These are phyloP conservation scores for Copidosoma aretas DNA, from an alignment of 2,888 invertebrate species.

Conservation along the genomic window DNA sequence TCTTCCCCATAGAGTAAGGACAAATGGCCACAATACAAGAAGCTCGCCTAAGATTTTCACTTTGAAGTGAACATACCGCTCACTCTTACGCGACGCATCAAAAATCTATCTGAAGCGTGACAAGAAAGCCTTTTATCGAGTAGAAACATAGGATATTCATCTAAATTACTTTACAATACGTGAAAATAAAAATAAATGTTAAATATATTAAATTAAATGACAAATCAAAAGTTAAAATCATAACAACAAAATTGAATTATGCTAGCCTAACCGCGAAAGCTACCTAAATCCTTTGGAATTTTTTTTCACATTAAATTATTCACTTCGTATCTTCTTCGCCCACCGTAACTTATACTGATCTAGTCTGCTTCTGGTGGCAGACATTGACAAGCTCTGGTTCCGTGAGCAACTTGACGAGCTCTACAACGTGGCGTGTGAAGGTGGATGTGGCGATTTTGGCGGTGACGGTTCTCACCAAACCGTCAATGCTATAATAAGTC, in stretches of 20 bases:
- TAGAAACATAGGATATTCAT: not conserved
- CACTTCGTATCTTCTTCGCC: no score
- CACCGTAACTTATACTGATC: not conserved
- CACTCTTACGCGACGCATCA: not conserved
- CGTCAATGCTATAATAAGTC: not conserved
- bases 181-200: not conserved
- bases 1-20: no score
- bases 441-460: not conserved
- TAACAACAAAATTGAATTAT: no score
- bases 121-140: not conserved
- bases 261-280: not conserved
- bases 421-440: not conserved
- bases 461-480: not conserved
- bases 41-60: not conserved
- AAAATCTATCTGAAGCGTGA: not conserved
- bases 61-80: not conserved
- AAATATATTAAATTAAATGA: not conserved
- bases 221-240: not conserved
- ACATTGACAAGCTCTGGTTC: not conserved
- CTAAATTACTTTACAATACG: not conserved
- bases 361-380: not conserved
- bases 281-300: no score
- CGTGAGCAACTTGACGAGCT: not conserved
- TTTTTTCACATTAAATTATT: no score
- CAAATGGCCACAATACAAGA: no score